Evolutionary conservation across 1,140 invertebrate genomes (phyloP).

Genomic region (Coenobita brevimanus): DNA sequence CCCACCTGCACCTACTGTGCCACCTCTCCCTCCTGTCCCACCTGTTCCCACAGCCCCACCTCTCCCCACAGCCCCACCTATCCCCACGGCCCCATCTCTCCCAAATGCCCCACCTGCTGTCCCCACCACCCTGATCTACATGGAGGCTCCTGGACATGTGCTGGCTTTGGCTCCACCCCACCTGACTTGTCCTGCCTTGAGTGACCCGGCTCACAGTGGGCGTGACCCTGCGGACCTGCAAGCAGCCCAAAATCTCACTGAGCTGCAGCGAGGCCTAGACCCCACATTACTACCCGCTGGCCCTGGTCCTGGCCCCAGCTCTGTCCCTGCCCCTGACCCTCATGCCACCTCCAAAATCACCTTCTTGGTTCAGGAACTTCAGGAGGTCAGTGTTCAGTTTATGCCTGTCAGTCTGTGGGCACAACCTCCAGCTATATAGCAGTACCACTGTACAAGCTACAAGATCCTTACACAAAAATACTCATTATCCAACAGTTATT

Average conservation of each 20-base stretch:
- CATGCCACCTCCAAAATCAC: slow-evolving; percentile 3
- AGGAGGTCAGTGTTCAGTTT: slow-evolving; percentile 28
- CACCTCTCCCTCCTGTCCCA: too few relatives aligned
- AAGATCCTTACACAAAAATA: too few relatives aligned
- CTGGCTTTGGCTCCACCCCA: neutral
- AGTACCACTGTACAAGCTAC: too few relatives aligned
- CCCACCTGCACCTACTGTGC: too few relatives aligned
- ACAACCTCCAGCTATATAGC: too few relatives aligned
- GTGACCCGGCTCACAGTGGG: slow-evolving; percentile 26
- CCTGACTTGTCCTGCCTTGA: slow-evolving; percentile 9
- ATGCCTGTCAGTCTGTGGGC: too few relatives aligned
- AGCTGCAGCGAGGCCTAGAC: slow-evolving; percentile 41
- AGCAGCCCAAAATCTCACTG: slow-evolving; percentile 47
- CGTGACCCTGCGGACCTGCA: slow-evolving; percentile 53
- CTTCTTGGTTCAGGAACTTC: slow-evolving; percentile 26
- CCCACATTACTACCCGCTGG: neutral
- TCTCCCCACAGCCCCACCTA: too few relatives aligned
- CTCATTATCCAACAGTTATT: too few relatives aligned
- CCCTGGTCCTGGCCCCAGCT: neutral
- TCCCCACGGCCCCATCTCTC: too few relatives aligned
- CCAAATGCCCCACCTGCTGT: neutral
- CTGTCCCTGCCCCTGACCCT: too few relatives aligned
- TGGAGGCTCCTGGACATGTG: neutral
- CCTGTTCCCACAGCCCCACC: too few relatives aligned
- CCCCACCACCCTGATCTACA: neutral